Evolutionary conservation across 2,888 invertebrate species (phyloP).

Genomic region (Xylota sylvarum): DNA sequence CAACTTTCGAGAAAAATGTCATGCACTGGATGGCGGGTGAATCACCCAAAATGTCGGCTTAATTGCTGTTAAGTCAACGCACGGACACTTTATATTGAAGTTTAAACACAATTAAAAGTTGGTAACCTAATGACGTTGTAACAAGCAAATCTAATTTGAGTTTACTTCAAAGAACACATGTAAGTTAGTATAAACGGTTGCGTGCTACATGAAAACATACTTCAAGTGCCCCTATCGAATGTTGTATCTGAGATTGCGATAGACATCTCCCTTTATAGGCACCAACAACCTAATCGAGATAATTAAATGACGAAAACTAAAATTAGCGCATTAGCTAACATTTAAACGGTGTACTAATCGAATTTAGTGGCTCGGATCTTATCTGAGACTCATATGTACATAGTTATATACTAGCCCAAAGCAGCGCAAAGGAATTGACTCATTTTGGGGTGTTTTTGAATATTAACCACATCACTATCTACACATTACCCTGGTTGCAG

Average conservation of each 20-base stretch:
- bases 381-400: no score
- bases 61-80: background rate
- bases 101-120: constrained; percentile 37
- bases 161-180: constrained; percentile 31
- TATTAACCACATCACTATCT: no score
- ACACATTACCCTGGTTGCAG: no score
- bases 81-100: constrained; percentile 8
- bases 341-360: background rate
- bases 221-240: constrained; percentile 24
- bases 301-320: constrained; percentile 18
- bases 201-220: constrained; percentile 35
- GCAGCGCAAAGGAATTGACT: no score
- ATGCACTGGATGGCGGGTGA: constrained; percentile 16
- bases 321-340: constrained; percentile 8
- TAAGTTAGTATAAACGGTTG: constrained; percentile 20
- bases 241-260: constrained; percentile 38
- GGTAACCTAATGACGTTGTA: constrained; percentile 5
- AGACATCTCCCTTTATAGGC: constrained; percentile 46
- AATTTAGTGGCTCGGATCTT: background rate
- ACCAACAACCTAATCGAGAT: constrained; percentile 55
- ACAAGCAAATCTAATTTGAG: constrained; percentile 35
- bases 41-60: constrained; percentile 1
- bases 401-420: no score
- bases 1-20: constrained; percentile 3
- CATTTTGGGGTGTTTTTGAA: no score